Percentiles rank a stretch among this genome's conserved stretches.
phyloP scores from a whole-genome alignment of 2,797 vertebrate species.

The Psittacula echo region DNA sequence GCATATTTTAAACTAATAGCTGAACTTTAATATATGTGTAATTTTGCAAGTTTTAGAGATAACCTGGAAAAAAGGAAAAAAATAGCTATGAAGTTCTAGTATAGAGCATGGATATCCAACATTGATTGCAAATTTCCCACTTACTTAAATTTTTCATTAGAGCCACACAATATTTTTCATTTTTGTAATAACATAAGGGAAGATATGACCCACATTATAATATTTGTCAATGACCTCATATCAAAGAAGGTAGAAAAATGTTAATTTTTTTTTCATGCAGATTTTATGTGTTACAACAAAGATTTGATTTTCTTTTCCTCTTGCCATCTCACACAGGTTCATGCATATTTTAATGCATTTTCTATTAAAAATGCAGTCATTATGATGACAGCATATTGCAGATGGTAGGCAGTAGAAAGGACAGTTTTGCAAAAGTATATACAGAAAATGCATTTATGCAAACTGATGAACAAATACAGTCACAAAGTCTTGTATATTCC shows the following conservation, averaged over 20 bases:
- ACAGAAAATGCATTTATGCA: not conserved
- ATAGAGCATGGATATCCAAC: not conserved
- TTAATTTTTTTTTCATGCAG: not conserved
- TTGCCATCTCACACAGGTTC: not conserved
- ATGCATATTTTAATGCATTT: constrained; percentile 21
- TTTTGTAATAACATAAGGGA: not conserved
- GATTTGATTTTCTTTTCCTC: not conserved
- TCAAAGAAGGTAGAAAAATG: not conserved
- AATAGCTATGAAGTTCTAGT: not conserved
- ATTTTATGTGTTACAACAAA: not conserved
- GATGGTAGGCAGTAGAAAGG: constrained; percentile 6
- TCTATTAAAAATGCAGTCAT: not conserved
- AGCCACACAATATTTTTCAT: not conserved
- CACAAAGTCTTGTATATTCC: not conserved
- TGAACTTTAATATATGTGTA: not conserved
- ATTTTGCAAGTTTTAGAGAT: not conserved
- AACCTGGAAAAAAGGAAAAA: not conserved
- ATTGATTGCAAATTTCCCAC: not conserved
- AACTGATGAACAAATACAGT: constrained; percentile 1
- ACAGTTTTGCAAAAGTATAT: not conserved
- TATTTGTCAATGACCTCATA: not conserved
- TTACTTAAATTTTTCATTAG: not conserved
- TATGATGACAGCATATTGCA: not conserved
- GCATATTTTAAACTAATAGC: not conserved
- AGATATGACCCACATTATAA: not conserved